Base-by-base conservation (phyloP, 2,888 invertebrate species). In the Xiphydria camelus region DNA sequence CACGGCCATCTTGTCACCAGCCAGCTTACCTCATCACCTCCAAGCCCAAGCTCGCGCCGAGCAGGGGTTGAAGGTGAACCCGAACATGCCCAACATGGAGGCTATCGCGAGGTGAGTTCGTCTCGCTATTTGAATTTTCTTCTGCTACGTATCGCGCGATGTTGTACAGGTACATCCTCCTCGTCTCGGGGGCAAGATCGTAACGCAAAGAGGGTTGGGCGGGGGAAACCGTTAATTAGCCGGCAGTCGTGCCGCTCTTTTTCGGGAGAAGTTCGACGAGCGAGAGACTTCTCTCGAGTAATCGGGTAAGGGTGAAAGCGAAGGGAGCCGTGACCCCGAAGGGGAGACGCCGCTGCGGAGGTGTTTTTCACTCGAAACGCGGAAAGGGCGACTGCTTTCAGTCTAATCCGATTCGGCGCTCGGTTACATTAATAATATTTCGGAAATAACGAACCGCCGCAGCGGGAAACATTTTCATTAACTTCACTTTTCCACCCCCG, bases 1-100 rank as follows among this genome's bases (percentile, higher is more conserved):
- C 74, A 83, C 84, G 49, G 91, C 93, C 47, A 85, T 92, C 57
- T 85, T 94, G 81, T 92, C 92, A 43, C 93, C 94, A 9, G 93
- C 92, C 39, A 89, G 89, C 85, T 82, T 83, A 51, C 89, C 92
- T 7, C 92, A 92, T 58, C 78, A 81, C 64, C 64, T 75, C 39
- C 79, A 78, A 71, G 90, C 87, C 38, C 72, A 71, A 41, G 87
- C 89, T 23, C 80, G 92, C 59, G 90, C 89, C 43, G 91, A 91
- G 62, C 89, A 89, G 53, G 87, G 88, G 62, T 86, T 91, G 77
- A 92, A 91, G 77, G 89, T 61, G 88, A 91, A 73, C 83, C 87
- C 50, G 68, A 77, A 83, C 57, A 89, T 91, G 82, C 86, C 91
- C 73, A 87, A 90, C 71, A 91, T 93, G 88, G 93, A 94, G 75